A percentile compares a stretch with the other conserved stretches of the same genome.
Conservation (phyloP, 2,113 vertebrate genomes). For the Neogobius melanostomus region DNA sequence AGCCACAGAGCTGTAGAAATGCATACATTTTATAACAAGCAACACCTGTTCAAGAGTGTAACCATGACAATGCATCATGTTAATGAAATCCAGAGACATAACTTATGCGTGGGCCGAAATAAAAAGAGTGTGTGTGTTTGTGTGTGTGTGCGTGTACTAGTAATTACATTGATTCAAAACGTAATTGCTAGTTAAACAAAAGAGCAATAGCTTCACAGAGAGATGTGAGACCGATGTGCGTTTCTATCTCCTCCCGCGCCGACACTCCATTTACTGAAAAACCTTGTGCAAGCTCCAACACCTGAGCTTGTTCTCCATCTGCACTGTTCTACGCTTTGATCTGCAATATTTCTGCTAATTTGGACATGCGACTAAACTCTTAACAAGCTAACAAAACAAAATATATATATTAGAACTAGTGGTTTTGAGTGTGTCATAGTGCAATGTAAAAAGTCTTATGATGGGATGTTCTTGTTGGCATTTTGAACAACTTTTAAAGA, state of each 20-base stretch:
- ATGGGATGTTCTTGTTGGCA: constrained; percentile 28
- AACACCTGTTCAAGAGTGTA: constrained; percentile 55
- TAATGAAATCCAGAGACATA: constrained; percentile 65
- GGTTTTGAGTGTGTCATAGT: constrained; percentile 1
- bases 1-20: constrained; percentile 15
- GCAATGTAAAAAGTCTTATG: constrained; percentile 20
- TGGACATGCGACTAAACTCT: constrained; percentile 31
- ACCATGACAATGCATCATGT: constrained; percentile 64
- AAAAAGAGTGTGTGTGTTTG: constrained; percentile 13
- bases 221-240: constrained; percentile 54
- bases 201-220: constrained; percentile 36
- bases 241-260: constrained; percentile 57
- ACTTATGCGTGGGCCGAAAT: constrained; percentile 54
- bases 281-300: constrained; percentile 68
- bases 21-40: constrained; percentile 48
- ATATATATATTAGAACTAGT: background rate
- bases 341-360: constrained; percentile 38
- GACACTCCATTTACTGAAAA: constrained; percentile 71
- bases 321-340: constrained; percentile 45
- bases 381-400: background rate
- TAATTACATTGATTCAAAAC: constrained; percentile 55
- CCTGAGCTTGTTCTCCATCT: constrained; percentile 59
- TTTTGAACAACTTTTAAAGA: constrained; percentile 22
- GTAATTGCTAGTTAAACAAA: constrained; percentile 66
- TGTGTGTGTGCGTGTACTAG: background rate